These are phyloP conservation scores for Argyrosomus regius DNA, from an alignment of 2,797 vertebrate genomes.

Conservation along the genomic window DNA sequence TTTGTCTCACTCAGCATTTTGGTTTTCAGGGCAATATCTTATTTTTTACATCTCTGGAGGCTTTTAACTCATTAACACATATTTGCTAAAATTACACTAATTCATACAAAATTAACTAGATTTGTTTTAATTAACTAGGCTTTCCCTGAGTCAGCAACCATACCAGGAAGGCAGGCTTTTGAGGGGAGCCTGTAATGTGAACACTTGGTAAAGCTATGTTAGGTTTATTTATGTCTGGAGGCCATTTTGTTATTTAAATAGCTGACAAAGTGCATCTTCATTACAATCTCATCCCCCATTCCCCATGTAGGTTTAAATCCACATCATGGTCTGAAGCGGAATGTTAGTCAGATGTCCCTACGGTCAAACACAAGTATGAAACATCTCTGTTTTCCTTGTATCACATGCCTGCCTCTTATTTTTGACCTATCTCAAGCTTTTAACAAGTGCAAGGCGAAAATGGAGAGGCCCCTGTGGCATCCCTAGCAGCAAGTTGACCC, in stretches of 20 bases:
- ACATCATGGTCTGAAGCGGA: constrained; percentile 2
- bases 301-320: constrained; percentile 3
- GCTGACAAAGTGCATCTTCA: constrained; percentile 3
- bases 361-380: constrained; percentile 19
- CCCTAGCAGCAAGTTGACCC: constrained; percentile 67
- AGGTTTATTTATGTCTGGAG: constrained; percentile 31
- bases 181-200: background rate
- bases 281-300: background rate
- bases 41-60: background rate
- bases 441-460: constrained; percentile 65
- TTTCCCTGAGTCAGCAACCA: constrained; percentile 15
- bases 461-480: constrained; percentile 54
- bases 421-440: constrained; percentile 58
- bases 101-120: constrained; percentile 8
- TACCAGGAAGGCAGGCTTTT: background rate
- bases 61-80: constrained; percentile 5
- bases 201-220: constrained; percentile 14
- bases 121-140: constrained; percentile 32
- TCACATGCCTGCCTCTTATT: constrained; percentile 45
- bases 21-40: background rate
- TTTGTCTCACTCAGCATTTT: background rate
- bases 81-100: constrained; percentile 2
- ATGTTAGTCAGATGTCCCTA: constrained; percentile 41
- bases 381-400: constrained; percentile 47
- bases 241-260: constrained; percentile 36